Base-by-base conservation (phyloP, 2,888 invertebrate species). In the Ephialtes manifestator region DNA sequence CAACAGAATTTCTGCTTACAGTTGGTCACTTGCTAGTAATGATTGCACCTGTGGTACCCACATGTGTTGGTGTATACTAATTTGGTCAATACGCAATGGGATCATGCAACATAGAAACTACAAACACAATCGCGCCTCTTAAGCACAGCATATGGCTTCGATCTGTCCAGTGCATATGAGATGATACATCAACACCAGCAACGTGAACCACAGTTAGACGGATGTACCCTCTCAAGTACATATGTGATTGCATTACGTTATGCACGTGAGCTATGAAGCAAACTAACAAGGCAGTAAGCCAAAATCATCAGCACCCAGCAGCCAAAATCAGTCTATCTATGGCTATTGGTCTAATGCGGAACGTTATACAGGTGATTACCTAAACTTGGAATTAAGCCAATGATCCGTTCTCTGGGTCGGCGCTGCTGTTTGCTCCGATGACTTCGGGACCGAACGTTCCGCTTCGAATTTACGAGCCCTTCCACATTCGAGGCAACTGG, bases 311-410 rank as follows among this genome's bases (percentile, higher is more conserved):
- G 75, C 75, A 75, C 11, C 10, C 7, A 65, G 65, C 63, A 35
- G 18, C 46, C 46, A 48, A 20, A 63, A 74, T 48, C 63, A 18
- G 75, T 75, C 31, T 63, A 58, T 71, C 63, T 76, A 77, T 24
- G 53, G 60, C 48, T 31, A 28, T 63, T 43, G 10, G n/a, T 43
- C 39, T 76, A 65, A 71, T 76, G 43, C 51, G 43, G 15, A 39
- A 46, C 39, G 63, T 71, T 65, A 71, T 35, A 8, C 46, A 46
- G 31, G 63, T 53, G 76, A 70, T 77, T 65, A 55, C 15, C 20
- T 39, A 60, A 83, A 60, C 58, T 83, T 74, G 68, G 55, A 71
- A 79, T 74, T 39, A 63, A n/a, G 74, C 79, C 74, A 83, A 83
- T 65, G 63, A 77, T 55, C 76, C 71, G 35, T 82, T 71, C 71